phyloP scores from a whole-genome alignment of 2,797 vertebrate species.

The Gambelia wislizenii region DNA sequence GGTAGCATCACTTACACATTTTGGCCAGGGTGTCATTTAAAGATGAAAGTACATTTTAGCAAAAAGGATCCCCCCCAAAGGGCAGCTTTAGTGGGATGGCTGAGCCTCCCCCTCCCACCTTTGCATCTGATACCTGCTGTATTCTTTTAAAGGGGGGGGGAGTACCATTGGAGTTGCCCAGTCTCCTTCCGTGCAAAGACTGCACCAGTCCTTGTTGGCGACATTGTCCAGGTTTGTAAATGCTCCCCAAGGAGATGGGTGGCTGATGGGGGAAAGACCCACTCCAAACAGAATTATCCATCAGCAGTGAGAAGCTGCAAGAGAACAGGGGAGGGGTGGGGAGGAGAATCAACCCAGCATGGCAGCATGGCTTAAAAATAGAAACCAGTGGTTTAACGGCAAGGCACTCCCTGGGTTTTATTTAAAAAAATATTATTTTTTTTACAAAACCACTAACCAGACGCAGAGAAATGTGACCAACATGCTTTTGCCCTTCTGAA shows the following conservation, averaged over 20 bases:
- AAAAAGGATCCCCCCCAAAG: not conserved
- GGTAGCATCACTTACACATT: not conserved
- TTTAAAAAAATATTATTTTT: not conserved
- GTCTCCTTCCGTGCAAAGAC: not conserved
- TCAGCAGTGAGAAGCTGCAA: not conserved
- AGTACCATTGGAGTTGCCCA: not conserved
- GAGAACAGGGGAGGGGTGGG: not conserved
- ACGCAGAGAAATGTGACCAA: not conserved
- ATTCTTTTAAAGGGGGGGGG: not conserved
- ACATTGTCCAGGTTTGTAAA: no score
- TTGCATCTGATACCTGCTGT: not conserved
- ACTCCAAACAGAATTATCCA: not conserved
- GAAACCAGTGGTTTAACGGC: not conserved
- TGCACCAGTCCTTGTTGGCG: no score
- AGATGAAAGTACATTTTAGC: not conserved
- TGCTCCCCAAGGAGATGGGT: not conserved
- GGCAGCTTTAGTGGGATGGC: not conserved
- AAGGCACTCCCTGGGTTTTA: not conserved
- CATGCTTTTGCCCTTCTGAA: not conserved
- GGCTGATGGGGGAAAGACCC: not conserved
- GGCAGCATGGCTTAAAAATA: conserved; percentile 4
- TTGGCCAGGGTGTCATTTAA: not conserved
- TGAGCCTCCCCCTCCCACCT: no score
- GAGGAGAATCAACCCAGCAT: not conserved
- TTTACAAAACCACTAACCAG: not conserved